Percentiles rank a stretch among this genome's conserved stretches.
phyloP scores from a whole-genome alignment of 2,797 vertebrate genomes.

The Netta rufina region DNA sequence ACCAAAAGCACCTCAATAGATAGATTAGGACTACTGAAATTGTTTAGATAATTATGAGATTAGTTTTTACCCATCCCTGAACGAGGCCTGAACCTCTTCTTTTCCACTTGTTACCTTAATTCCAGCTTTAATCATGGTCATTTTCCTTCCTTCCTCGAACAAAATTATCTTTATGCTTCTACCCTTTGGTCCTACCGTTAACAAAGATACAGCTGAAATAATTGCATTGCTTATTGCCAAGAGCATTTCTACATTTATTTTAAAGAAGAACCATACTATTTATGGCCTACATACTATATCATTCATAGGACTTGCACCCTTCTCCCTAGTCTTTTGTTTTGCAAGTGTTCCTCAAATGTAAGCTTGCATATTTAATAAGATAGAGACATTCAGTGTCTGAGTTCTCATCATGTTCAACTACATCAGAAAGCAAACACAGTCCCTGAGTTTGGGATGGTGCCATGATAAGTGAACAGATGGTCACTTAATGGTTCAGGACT shows the following conservation, averaged over 20 bases:
- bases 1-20: neutral
- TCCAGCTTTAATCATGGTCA: neutral
- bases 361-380: neutral
- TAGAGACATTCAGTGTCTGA: neutral
- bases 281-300: neutral
- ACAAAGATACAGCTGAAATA: neutral
- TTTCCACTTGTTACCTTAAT: neutral
- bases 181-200: neutral
- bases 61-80: neutral
- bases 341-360: neutral
- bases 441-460: neutral
- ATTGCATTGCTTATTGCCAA: neutral
- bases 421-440: neutral
- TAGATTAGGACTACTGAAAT: neutral
- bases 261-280: neutral
- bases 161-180: fast-evolving
- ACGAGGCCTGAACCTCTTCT: neutral
- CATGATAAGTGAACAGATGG: neutral
- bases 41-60: neutral
- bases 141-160: neutral
- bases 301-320: neutral
- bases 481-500: neutral
- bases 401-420: neutral
- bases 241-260: neutral
- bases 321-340: neutral